These are phyloP conservation scores for Etheostoma cragini DNA, from an alignment of 2,113 vertebrate species.

Conservation along the genomic window DNA sequence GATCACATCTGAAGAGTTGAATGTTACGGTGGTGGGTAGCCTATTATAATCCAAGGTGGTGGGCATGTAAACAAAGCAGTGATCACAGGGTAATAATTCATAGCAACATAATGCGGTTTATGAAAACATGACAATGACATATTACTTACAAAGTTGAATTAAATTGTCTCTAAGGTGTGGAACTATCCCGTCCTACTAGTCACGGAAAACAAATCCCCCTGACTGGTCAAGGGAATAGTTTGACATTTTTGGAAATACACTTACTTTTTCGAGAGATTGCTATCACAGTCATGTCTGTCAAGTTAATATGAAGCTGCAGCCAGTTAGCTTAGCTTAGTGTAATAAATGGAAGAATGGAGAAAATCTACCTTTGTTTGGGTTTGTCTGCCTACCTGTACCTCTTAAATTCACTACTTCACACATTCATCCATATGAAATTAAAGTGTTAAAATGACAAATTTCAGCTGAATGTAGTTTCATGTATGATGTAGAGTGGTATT, in stretches of 20 bases:
- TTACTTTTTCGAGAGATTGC: not conserved
- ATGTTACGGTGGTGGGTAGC: not conserved
- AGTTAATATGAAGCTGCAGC: not conserved
- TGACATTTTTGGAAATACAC: not conserved
- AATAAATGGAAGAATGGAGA: not conserved
- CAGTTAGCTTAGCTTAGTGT: not conserved
- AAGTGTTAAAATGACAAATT: not conserved
- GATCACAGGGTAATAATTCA: not conserved
- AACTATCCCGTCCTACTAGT: not conserved
- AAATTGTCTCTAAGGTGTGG: not conserved
- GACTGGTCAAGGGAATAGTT: not conserved
- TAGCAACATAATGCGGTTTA: not conserved
- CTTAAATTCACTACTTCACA: not conserved
- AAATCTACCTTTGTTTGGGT: not conserved
- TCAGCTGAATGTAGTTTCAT: not conserved
- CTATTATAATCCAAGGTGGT: not conserved
- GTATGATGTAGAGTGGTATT: not conserved
- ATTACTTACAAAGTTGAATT: not conserved
- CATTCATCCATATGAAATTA: not conserved
- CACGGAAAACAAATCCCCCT: not conserved
- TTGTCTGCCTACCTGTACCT: not conserved
- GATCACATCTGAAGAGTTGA: not conserved
- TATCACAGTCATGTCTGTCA: not conserved
- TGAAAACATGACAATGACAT: not conserved
- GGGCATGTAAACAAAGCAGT: not conserved